Conservation (phyloP, 2,797 vertebrate species). For the Bovichtus diacanthus region DNA sequence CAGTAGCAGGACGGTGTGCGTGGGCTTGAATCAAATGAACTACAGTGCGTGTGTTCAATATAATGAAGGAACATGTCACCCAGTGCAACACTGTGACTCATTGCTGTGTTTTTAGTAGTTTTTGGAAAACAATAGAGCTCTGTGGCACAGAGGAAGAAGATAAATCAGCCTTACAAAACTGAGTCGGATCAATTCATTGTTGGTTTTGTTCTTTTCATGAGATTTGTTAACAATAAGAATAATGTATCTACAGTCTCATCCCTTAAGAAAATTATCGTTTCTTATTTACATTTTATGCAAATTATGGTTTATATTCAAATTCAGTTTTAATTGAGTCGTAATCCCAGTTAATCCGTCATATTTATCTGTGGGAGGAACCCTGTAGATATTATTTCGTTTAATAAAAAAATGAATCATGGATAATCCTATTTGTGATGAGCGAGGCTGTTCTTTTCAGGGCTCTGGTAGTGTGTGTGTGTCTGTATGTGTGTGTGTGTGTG, state of each 20-base stretch:
- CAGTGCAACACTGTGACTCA: neutral
- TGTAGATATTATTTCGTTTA: slow-evolving; percentile 52
- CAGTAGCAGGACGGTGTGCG: neutral
- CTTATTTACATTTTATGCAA: slow-evolving; percentile 61
- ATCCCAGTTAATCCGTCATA: slow-evolving; percentile 71
- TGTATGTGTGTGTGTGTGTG: slow-evolving; percentile 35
- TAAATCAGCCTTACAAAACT: neutral
- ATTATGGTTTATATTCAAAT: slow-evolving; percentile 54
- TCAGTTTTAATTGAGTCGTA: slow-evolving; percentile 73
- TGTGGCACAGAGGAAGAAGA: neutral
- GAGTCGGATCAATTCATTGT: too few relatives aligned
- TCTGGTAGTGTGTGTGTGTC: slow-evolving; percentile 15
- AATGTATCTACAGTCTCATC: neutral
- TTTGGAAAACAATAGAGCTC: neutral
- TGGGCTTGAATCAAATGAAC: neutral
- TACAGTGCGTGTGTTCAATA: neutral
- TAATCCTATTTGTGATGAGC: slow-evolving; percentile 79
- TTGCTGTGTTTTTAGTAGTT: slow-evolving; percentile 7
- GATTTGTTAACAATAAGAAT: slow-evolving; percentile 15
- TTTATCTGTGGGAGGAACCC: slow-evolving; percentile 54
- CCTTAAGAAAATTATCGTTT: slow-evolving; percentile 24
- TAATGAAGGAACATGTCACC: neutral
- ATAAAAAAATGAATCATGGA: slow-evolving; percentile 63
- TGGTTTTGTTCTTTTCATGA: too few relatives aligned
- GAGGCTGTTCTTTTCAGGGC: slow-evolving; percentile 71